A percentile compares a stretch with the other conserved stretches of the same genome.
Conservation (phyloP, 2,797 vertebrate genomes). For the Paratrypauchen microcephalus region DNA sequence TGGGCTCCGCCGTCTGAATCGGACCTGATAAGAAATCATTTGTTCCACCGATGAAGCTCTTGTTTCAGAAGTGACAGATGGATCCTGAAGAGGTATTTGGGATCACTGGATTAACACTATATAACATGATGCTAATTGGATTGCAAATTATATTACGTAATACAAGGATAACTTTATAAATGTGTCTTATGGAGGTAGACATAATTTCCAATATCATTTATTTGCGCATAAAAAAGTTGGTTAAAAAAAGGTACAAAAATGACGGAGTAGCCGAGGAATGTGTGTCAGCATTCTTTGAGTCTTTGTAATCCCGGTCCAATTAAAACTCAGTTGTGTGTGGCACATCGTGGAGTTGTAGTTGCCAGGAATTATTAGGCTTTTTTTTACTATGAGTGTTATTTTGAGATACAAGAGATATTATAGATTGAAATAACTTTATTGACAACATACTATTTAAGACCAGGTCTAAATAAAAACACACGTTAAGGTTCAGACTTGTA, state of each 20-base stretch:
- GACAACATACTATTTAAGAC: background rate
- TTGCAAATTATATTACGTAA: background rate
- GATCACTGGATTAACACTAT: conserved; percentile 3
- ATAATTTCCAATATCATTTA: background rate
- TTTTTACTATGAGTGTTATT: background rate
- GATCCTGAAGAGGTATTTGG: conserved; percentile 66
- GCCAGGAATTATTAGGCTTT: background rate
- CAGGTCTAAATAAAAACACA: background rate
- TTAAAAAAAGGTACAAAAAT: background rate
- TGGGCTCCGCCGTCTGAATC: conserved; percentile 9
- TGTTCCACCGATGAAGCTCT: conserved; percentile 43
- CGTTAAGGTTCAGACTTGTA: background rate
- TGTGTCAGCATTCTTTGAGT: background rate
- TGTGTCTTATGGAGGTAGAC: background rate
- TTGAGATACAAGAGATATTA: background rate
- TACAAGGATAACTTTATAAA: background rate
- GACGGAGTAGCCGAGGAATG: background rate
- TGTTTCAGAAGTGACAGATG: conserved; percentile 53
- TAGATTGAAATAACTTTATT: background rate
- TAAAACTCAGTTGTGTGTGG: background rate
- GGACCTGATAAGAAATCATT: conserved; percentile 21
- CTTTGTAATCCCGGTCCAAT: background rate
- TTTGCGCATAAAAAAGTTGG: background rate
- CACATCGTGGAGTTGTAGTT: background rate
- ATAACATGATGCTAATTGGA: background rate